Conservation (phyloP, 2,797 vertebrate genomes). For the Telmatherina bonti region DNA sequence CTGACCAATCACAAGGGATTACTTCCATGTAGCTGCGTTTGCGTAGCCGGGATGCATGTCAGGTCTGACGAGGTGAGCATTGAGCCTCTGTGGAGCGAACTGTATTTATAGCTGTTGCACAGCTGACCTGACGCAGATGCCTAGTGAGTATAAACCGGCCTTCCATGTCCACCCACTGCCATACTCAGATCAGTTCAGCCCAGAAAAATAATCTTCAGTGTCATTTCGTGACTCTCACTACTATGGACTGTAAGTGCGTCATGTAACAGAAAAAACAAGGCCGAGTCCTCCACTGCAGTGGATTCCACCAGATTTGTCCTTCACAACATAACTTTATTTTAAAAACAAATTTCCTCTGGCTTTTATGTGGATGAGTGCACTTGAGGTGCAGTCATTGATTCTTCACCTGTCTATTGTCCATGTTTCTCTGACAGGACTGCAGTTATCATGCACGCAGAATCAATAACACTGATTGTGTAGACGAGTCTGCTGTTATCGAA, state of each 20-base stretch:
- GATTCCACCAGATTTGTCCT: neutral
- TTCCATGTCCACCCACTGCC: too few species aligned
- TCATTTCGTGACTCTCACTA: neutral
- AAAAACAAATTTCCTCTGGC: neutral
- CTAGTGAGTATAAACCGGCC: too few species aligned
- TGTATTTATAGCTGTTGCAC: too few species aligned
- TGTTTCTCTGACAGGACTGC: conserved; percentile 8
- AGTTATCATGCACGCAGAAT: conserved; percentile 14
- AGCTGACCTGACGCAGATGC: too few species aligned
- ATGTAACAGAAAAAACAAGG: neutral
- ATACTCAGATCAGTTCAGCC: too few species aligned
- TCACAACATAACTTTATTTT: too few species aligned
- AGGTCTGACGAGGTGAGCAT: too few species aligned
- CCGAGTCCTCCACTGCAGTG: neutral
- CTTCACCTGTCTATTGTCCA: neutral
- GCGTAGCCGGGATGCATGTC: too few species aligned
- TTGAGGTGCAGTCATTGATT: neutral
- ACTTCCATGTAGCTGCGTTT: too few species aligned
- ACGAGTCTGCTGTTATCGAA: conserved; percentile 11
- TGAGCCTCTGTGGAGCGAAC: too few species aligned
- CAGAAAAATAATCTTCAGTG: neutral
- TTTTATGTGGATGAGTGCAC: conserved; percentile 5
- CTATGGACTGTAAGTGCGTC: conserved; percentile 2
- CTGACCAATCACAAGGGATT: too few species aligned
- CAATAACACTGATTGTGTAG: conserved; percentile 11